Base-by-base conservation (phyloP, 2,888 invertebrate genomes). In the Megalurothrips usitatus region DNA sequence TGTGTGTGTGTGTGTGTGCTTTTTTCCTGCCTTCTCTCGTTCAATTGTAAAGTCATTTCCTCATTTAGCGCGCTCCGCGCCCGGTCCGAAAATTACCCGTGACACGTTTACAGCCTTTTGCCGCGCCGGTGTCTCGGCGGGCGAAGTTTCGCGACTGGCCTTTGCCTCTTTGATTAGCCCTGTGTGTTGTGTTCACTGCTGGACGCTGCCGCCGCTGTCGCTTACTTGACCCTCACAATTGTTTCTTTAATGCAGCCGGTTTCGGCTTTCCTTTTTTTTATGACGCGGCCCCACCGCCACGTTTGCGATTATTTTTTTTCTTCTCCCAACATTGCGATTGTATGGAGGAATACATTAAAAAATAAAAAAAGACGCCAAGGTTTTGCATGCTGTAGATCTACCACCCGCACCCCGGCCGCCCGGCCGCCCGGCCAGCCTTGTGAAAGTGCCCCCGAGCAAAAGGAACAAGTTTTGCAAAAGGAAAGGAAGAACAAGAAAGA, bases 161-260 rank as follows among this genome's bases (percentile, higher is more conserved):
- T 23, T 23, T 23, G 68, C 23, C 26, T 23, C 12, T 23, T 26
- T 26, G 26, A 75, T 23, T 11, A 58, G 58, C 58, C 14, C 58
- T 19, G 14, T 58, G 58, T 58, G 68, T 75, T 23, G 23, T 43
- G 2, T 43, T 4, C 26, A 75, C 26, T 23, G 68, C 26, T 75
- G 68, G 68, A 23, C 26, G 9, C 26, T 23, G 68, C 17, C 68
- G n/a, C 11, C 2, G 11, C 68, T 23, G 58, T 75, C 26, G 68
- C 68, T n/a, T 75, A 75, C 68, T 75, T 75, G 68, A 75, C 68
- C 68, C 68, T 26, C 68, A 26, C 68, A 26, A 26, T 75, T 75
- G 68, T 75, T 75, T 75, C 68, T 23, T 75, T 12, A 75, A 75
- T 75, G 68, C 58, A 58, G 58, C 58, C 58, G 58, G 58, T 58